phyloP scores from a whole-genome alignment of 2,113 vertebrate species.

The Coptodon bakossiorum region DNA sequence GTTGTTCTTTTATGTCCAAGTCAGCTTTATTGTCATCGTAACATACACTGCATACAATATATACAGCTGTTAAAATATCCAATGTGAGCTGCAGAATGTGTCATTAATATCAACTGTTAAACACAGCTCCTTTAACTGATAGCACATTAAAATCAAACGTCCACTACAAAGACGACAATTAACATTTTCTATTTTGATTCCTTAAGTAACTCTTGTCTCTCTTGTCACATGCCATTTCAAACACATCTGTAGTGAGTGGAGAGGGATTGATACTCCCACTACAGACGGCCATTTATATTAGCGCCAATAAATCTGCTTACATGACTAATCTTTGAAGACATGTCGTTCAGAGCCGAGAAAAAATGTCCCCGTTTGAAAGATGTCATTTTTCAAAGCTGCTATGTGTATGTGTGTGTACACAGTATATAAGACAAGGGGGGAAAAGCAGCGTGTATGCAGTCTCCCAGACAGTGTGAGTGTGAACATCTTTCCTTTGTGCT shows the following conservation, averaged over 20 bases:
- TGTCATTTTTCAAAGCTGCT: conserved; percentile 12
- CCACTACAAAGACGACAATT: neutral
- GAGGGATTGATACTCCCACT: neutral
- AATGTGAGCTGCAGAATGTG: neutral
- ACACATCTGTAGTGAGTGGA: neutral
- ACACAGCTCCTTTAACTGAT: neutral
- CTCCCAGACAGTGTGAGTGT: neutral
- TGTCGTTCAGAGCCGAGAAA: neutral
- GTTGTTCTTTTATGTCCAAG: neutral
- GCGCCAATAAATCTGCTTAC: conserved; percentile 31
- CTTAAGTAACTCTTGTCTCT: neutral
- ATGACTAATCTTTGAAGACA: conserved; percentile 25
- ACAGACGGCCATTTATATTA: neutral
- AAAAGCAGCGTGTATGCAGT: neutral
- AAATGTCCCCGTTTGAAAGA: neutral
- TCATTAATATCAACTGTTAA: neutral
- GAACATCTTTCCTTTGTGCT: neutral
- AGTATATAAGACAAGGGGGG: neutral
- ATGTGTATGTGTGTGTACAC: neutral
- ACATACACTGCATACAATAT: neutral
- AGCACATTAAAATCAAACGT: neutral
- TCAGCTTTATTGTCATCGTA: neutral
- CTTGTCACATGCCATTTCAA: neutral
- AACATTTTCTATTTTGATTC: neutral
- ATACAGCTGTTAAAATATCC: neutral